Evolutionary conservation across 2,888 invertebrate genomes (phyloP), one percentile per base, ranked within the genome.

Genomic region (Lasioglossum leucozonium): DNA sequence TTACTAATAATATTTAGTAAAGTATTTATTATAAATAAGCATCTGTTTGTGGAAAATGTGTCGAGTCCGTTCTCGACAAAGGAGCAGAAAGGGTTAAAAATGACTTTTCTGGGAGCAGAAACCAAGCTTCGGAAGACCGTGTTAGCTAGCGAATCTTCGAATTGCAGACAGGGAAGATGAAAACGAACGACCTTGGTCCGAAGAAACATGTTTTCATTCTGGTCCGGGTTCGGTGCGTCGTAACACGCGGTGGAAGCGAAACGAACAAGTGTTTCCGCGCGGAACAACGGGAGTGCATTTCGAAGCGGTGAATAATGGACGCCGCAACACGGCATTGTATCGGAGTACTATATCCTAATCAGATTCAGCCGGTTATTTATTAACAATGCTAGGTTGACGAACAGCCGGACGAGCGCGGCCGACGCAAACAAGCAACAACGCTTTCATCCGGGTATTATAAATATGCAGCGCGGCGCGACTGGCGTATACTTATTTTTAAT

Each of bases 391-490:
- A 80, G 58, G 62, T 58, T 55, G 44, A n/a, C n/a, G n/a, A 30
- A 62, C 51, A 72, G 26, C 8, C 30, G 47, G 10, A 47, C 71
- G 47, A 26, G 72, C 11, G 2, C n/a, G 16, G 3, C 8, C 42
- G 72, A 30, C 37, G 44, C 67, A 76, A 83, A 51, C 75, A 37
- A 51, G n/a, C 18, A 55, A 62, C 51, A 76, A 55, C 58, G 69
- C 58, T 47, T 82, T 51, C 55, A 65, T 30, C n/a, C 58, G 26
- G n/a, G 22, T n/a, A 8, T n/a, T n/a, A 42, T 44, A 72, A 81
- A 58, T 67, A 40, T 30, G 10, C 47, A 51, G 47, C 30, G 0
- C 11, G 16, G 8, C 3, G 62, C 4, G 37, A 47, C 22, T 47
- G 10, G 34, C 22, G 4, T 65, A 10, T 51, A 37, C 34, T 30